These are phyloP conservation scores for Chanos chanos DNA, from an alignment of 2,797 vertebrate species.

Conservation along the genomic window DNA sequence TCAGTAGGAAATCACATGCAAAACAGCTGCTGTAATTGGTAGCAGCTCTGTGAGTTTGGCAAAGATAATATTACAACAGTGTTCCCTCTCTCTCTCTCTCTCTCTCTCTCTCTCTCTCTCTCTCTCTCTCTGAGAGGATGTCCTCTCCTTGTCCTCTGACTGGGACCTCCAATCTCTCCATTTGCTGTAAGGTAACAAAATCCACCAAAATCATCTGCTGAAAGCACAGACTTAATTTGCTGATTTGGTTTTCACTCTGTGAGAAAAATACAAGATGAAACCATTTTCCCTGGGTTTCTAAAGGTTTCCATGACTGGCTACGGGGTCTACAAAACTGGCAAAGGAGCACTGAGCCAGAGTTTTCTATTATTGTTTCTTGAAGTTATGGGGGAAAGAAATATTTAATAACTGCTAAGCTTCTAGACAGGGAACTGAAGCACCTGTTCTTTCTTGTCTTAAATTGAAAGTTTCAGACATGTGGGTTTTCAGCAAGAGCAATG, in stretches of 20 bases:
- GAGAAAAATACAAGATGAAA: constrained; percentile 56
- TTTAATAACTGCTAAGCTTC: constrained; percentile 51
- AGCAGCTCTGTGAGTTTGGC: constrained; percentile 63
- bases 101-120: constrained; percentile 20
- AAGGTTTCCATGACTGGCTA: constrained; percentile 60
- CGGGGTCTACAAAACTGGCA: constrained; percentile 40
- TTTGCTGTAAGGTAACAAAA: constrained; percentile 72
- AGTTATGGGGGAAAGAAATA: constrained; percentile 54
- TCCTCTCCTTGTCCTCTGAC: constrained; percentile 63
- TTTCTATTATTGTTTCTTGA: constrained; percentile 55
- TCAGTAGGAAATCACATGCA: constrained; percentile 66
- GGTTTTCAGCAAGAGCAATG: constrained; percentile 57
- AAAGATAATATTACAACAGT: no score
- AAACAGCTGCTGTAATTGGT: constrained; percentile 68
- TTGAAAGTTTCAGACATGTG: constrained; percentile 69
- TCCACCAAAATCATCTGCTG: constrained; percentile 67
- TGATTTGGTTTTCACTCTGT: constrained; percentile 56
- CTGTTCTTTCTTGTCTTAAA: constrained; percentile 66
- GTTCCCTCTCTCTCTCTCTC: constrained; percentile 18
- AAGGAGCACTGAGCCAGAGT: constrained; percentile 25
- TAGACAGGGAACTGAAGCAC: constrained; percentile 53
- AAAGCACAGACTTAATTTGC: constrained; percentile 65
- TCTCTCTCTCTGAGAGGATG: constrained; percentile 39
- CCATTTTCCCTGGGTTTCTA: constrained; percentile 20
- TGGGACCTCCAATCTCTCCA: constrained; percentile 59